Base-by-base conservation (phyloP, 1,140 invertebrate species). In the Aphelenchoides besseyi region DNA sequence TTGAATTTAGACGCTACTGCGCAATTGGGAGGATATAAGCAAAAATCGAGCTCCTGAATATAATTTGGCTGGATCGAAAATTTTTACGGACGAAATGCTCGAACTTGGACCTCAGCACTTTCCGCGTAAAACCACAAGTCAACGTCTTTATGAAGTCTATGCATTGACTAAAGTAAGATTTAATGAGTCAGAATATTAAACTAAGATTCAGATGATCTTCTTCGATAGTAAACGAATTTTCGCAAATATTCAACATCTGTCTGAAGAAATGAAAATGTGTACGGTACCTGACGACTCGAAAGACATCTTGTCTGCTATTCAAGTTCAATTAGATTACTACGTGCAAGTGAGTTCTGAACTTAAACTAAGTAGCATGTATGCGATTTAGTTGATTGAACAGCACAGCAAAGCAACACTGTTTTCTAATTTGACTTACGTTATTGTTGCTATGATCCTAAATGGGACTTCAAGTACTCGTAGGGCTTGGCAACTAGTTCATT, bases 191-290 rank as follows among this genome's bases (percentile, higher is more conserved):
- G 3, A 16, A n/a, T 2, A n/a, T 61, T 66, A 23, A 48, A 59
- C 1, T 37, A 3, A 71, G 12, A 52, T 70, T 3, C 35, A 70
- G 69, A 28, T 71, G 37, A 30, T 71, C 3, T 68, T 28, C 36
- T 32, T 52, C 26, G 68, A 71, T 23, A 68, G 62, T 5, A 55
- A 69, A 86, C 85, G 0, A 88, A 88, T 72, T 83, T 85, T 12
- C 85, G 86, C 86, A 87, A 79, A 74, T 69, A 74, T 63, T 35
- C 30, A 55, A 69, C 72, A 75, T 36, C 68, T 63, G 35, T 61
- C 68, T 52, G 67, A 55, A 41, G 55, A 63, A 75, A 74, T 57
- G 68, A 69, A 70, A 59, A 16, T 69, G 23, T 66, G 32, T 33
- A 37, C 36, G n/a, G 32, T 36, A 12, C 32, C 32, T 2, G 36